phyloP scores from a whole-genome alignment of 2,888 invertebrate species.

The Cancer borealis region DNA sequence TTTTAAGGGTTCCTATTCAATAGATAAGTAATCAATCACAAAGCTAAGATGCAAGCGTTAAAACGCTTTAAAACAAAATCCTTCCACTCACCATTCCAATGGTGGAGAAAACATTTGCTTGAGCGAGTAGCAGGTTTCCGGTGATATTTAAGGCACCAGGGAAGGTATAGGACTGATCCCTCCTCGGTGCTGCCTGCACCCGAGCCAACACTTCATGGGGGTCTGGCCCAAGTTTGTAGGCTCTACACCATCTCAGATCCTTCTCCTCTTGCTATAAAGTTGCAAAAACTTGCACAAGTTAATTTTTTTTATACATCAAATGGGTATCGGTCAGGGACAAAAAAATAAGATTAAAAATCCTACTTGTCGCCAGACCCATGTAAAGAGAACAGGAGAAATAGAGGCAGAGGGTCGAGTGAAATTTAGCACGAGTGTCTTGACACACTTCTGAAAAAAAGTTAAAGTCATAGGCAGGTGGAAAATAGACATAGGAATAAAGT shows the following conservation, averaged over 20 bases:
- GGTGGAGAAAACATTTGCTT: neutral
- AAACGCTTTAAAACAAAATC: neutral
- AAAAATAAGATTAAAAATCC: too few relatives aligned
- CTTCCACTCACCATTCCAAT: neutral
- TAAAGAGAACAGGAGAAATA: too few relatives aligned
- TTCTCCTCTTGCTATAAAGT: neutral
- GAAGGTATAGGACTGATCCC: conserved; percentile 25
- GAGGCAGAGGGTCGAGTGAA: too few relatives aligned
- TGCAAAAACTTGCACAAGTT: neutral
- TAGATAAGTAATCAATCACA: too few relatives aligned
- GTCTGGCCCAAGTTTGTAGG: neutral
- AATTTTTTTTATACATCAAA: neutral
- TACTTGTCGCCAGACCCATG: too few relatives aligned
- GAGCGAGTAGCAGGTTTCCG: neutral
- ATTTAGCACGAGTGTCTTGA: too few relatives aligned
- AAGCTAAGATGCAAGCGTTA: too few relatives aligned
- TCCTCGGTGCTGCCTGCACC: conserved; percentile 39
- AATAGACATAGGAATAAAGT: too few relatives aligned
- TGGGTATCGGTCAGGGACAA: too few relatives aligned
- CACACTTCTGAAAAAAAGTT: too few relatives aligned
- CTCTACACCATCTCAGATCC: conserved; percentile 22
- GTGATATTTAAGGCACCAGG: neutral
- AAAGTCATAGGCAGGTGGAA: too few relatives aligned
- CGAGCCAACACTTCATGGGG: neutral
- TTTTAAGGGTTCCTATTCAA: too few relatives aligned